Conservation (phyloP, 2,113 vertebrate genomes). For the Saimiri boliviensis region DNA sequence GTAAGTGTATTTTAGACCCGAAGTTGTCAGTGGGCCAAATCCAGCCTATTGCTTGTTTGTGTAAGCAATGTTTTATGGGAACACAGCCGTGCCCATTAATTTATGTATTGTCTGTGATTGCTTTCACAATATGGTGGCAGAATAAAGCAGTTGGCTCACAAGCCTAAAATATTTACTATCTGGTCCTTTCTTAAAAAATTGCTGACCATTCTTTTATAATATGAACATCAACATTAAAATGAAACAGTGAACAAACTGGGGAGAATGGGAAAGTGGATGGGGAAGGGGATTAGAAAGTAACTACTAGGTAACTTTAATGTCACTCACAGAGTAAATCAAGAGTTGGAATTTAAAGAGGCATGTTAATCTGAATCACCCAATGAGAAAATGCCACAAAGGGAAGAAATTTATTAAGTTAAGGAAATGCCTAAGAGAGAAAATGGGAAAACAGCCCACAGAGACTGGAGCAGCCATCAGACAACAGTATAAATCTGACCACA, state of each 20-base stretch:
- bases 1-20: background rate
- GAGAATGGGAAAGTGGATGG: too few relatives aligned
- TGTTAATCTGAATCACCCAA: too few relatives aligned
- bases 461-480: background rate
- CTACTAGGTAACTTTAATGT: background rate
- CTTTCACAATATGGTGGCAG: background rate
- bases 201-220: background rate
- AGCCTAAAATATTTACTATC: background rate
- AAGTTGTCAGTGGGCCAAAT: background rate
- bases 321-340: background rate
- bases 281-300: background rate
- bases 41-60: background rate
- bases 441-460: background rate
- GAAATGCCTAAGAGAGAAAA: background rate
- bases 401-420: background rate
- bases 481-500: background rate
- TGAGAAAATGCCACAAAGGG: background rate
- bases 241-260: background rate
- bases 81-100: background rate
- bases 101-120: background rate
- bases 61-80: background rate
- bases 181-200: background rate
- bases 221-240: background rate
- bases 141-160: background rate
- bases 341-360: background rate